A percentile compares a stretch with the other conserved stretches of the same genome.
Evolutionary conservation across 2,888 invertebrate genomes (phyloP).

Genomic region (Drosophila flavopinicola): DNA sequence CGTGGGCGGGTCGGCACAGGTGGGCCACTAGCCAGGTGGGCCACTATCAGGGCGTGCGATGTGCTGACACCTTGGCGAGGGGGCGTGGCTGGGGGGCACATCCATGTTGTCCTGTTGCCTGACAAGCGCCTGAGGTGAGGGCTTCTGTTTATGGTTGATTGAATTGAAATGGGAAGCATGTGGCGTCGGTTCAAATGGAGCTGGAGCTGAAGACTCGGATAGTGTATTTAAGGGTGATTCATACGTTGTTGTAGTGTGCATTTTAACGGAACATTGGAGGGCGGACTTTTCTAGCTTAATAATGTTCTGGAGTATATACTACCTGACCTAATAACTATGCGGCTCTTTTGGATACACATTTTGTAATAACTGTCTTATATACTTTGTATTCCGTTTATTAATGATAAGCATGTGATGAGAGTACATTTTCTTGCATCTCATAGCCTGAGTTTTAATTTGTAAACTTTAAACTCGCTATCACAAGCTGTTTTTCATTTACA

Average conservation of each 20-base stretch:
- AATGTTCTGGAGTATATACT: background rate
- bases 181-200: conserved; percentile 21
- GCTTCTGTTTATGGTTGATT: conserved; percentile 65
- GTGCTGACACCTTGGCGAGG: conserved; percentile 62
- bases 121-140: conserved; percentile 52
- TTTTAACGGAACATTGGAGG: background rate
- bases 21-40: conserved; percentile 46
- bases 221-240: conserved; percentile 28
- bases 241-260: conserved; percentile 3
- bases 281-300: background rate
- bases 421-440: too few relatives aligned
- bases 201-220: conserved; percentile 8
- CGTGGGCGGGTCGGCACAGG: conserved; percentile 39
- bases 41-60: conserved; percentile 37
- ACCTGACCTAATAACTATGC: conserved; percentile 4
- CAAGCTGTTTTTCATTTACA: too few relatives aligned
- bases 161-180: conserved; percentile 61
- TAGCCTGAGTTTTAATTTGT: too few relatives aligned
- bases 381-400: too few relatives aligned
- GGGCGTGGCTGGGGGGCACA: conserved; percentile 45
- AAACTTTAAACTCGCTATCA: too few relatives aligned
- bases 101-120: conserved; percentile 41
- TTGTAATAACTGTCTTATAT: too few relatives aligned
- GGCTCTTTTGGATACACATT: too few relatives aligned
- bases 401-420: too few relatives aligned